These are phyloP conservation scores for Ephialtes manifestator DNA, from an alignment of 2,888 invertebrate genomes.

Conservation along the genomic window DNA sequence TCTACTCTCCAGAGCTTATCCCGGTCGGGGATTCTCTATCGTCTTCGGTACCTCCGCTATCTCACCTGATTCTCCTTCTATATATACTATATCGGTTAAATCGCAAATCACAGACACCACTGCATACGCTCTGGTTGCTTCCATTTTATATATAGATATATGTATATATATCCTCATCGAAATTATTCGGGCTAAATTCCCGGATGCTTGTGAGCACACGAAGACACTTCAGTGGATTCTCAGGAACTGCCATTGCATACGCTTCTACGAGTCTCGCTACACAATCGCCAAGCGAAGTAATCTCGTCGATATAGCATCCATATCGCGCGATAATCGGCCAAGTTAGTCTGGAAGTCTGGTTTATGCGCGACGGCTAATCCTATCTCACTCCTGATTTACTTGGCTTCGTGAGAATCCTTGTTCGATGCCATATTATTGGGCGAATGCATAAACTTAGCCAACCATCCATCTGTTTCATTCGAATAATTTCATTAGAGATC, in stretches of 20 bases:
- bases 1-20: conserved; percentile 57
- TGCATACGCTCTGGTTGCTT: conserved; percentile 30
- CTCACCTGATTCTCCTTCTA: conserved; percentile 48
- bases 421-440: conserved; percentile 35
- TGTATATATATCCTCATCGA: conserved; percentile 31
- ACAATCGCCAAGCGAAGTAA: conserved; percentile 61
- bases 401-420: conserved; percentile 31
- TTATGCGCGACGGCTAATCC: conserved; percentile 46
- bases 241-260: conserved; percentile 44
- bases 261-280: conserved; percentile 53
- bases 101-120: conserved; percentile 77
- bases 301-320: conserved; percentile 61
- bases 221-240: conserved; percentile 56
- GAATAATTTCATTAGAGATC: conserved; percentile 46
- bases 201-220: conserved; percentile 28
- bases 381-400: conserved; percentile 54
- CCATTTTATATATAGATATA: conserved; percentile 36
- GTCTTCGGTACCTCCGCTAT: conserved; percentile 30
- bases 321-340: conserved; percentile 66
- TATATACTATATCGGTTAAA: conserved; percentile 70
- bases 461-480: conserved; percentile 34
- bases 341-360: conserved; percentile 64
- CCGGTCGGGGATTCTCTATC: conserved; percentile 44
- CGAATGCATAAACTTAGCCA: conserved; percentile 53
- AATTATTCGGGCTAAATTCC: conserved; percentile 58